Base-by-base conservation (phyloP, 92 coral and sea anemone genomes). In the Actinostola sp. region DNA sequence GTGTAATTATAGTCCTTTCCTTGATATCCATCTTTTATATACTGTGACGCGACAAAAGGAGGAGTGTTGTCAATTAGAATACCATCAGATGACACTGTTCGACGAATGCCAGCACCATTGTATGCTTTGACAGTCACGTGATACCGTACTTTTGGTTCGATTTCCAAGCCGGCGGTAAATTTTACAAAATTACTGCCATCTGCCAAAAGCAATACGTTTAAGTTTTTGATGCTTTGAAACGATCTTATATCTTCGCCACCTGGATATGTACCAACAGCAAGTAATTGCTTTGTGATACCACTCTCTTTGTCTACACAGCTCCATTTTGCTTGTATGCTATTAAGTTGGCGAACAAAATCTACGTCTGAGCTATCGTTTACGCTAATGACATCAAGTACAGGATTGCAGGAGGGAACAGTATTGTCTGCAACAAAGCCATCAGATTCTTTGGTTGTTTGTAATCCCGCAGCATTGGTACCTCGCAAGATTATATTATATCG, bases 401-500 rank as follows among this genome's bases (percentile, higher is more conserved):
- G 46, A n/a, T 69, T 75, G 48, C 97, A 92, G 12, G 20, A 4
- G 8, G 91, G 93, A 25, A 81, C 48, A n/a, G 93, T 73, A 50
- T 67, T 73, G 58, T 92, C 97, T 4, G 91, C 77, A 16, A 74
- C 73, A 67, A 92, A 84, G 15, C 93, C 97, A 24, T 89, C 60
- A n/a, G 92, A 72, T 53, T 53, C 73, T n/a, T 67, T 78, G 7
- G 76, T 43, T 20, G 91, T 36, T 50, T 75, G 81, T 15, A 88
- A 59, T 16, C 90, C 90, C 0, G 81, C 97, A 8, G 97, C 93
- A 55, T 92, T 92, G 0, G 91, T 88, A 46, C 93, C 97, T 20
- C 83, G 79, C 8, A 92, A 65, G 9, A 75, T 63, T 28, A 84
- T 57, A 19, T 73, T 67, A 46, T 92, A 92, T 12, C 38, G 15